Conservation (phyloP, 2,888 invertebrate genomes). For the Pseudococcus viburni region DNA sequence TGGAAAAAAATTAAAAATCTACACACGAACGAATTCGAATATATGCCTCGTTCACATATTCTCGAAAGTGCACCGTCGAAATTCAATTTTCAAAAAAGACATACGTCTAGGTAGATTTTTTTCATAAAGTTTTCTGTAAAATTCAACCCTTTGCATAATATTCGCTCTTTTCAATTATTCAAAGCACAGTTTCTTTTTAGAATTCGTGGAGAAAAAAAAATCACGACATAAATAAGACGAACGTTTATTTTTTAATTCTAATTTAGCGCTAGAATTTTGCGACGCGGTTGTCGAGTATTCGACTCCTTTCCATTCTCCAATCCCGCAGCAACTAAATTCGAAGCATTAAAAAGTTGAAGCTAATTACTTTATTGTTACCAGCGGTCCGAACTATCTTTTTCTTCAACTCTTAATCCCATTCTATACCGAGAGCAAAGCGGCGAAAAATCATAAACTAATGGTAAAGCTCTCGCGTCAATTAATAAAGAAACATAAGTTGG, state of each 20-base stretch:
- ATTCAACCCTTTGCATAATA: constrained; percentile 18
- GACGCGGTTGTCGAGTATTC: constrained; percentile 7
- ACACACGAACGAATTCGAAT: background rate
- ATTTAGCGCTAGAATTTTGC: constrained; percentile 55
- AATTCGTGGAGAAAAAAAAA: constrained; percentile 18
- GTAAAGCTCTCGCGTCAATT: constrained; percentile 32
- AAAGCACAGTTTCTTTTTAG: constrained; percentile 42
- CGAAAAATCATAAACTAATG: constrained; percentile 40
- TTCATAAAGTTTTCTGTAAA: background rate
- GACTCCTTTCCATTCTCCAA: background rate
- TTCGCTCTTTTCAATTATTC: constrained; percentile 49
- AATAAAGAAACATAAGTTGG: constrained; percentile 44
- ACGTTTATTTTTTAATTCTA: constrained; percentile 57
- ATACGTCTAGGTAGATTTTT: background rate
- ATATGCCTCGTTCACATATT: background rate
- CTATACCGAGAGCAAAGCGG: background rate
- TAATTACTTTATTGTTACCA: constrained; percentile 55
- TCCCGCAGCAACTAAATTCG: constrained; percentile 25
- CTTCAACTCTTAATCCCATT: background rate
- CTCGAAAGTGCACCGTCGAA: background rate
- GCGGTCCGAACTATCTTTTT: constrained; percentile 34
- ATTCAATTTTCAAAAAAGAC: background rate
- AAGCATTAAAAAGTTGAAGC: constrained; percentile 51
- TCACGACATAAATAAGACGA: constrained; percentile 43
- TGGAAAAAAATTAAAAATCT: background rate